Percentiles rank a stretch among this genome's conserved stretches.
Evolutionary conservation across 2,888 invertebrate genomes (phyloP).

Genomic region (Harpalus rubripes): DNA sequence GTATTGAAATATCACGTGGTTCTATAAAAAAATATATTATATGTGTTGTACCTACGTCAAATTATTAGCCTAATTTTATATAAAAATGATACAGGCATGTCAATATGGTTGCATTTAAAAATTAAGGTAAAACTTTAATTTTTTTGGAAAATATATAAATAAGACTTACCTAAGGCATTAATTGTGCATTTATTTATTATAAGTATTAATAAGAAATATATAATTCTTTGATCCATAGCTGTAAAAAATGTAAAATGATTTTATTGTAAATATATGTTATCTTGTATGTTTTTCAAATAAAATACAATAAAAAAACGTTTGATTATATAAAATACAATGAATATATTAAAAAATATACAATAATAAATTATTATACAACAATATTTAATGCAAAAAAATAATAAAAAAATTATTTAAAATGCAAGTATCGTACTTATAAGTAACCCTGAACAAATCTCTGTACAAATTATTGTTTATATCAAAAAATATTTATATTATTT

Average conservation of each 20-base stretch:
- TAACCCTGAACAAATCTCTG: background rate
- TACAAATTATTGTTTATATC: background rate
- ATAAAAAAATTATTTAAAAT: no score
- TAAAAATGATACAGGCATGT: no score
- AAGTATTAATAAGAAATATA: slow-evolving; percentile 5
- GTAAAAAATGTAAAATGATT: background rate
- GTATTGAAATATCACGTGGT: slow-evolving; percentile 80
- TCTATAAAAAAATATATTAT: slow-evolving; percentile 78
- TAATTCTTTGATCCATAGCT: background rate
- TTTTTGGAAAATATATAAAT: background rate
- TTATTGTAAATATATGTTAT: background rate
- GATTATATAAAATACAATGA: no score
- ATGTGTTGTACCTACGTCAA: background rate
- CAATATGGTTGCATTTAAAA: background rate
- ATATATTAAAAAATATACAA: background rate
- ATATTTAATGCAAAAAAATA: no score
- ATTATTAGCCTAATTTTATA: no score
- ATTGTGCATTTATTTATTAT: slow-evolving; percentile 14
- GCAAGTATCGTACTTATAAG: background rate
- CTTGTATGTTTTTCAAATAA: background rate
- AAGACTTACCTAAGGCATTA: slow-evolving; percentile 10
- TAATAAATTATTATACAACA: background rate
- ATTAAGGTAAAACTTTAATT: background rate
- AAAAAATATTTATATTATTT: background rate
- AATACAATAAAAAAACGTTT: no score